A percentile compares a stretch with the other conserved stretches of the same genome.
phyloP scores from a whole-genome alignment of 2,113 vertebrate genomes.

The Sarotherodon lohbergeri region DNA sequence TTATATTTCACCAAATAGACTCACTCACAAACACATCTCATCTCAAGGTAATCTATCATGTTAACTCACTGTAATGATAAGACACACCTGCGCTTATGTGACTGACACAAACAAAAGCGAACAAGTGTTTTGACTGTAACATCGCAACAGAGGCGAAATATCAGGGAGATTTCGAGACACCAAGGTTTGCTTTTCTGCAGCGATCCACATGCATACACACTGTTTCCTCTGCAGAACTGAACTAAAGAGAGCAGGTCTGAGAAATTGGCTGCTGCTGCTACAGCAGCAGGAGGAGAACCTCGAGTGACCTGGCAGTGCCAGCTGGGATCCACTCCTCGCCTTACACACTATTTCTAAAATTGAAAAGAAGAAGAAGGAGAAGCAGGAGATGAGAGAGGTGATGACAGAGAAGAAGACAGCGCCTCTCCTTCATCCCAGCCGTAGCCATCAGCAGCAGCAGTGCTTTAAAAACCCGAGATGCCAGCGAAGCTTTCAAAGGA shows the following conservation, averaged over 20 bases:
- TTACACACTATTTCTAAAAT: not conserved
- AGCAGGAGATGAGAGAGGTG: not conserved
- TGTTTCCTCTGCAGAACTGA: not conserved
- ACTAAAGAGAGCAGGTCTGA: not conserved
- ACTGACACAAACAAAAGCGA: not conserved
- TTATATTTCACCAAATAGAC: not conserved
- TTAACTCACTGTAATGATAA: not conserved
- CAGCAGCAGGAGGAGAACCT: not conserved
- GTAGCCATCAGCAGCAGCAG: slow-evolving; percentile 15
- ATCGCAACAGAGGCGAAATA: not conserved
- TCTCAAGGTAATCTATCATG: not conserved
- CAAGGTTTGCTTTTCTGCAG: not conserved
- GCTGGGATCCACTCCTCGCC: not conserved
- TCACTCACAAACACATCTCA: not conserved
- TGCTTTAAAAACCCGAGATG: slow-evolving; percentile 1
- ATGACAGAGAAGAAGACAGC: slow-evolving; percentile 4
- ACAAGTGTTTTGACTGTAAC: not conserved
- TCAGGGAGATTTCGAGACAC: slow-evolving; percentile 1
- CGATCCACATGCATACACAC: not conserved
- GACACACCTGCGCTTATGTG: not conserved
- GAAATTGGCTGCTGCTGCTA: not conserved
- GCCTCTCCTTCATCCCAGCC: not conserved
- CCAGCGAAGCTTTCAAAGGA: slow-evolving; percentile 41
- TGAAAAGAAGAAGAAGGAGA: not conserved
- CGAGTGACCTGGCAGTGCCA: not conserved